These are phyloP conservation scores for Ceratosolen solmsi DNA, from an alignment of 1,140 invertebrate species.

Conservation along the genomic window DNA sequence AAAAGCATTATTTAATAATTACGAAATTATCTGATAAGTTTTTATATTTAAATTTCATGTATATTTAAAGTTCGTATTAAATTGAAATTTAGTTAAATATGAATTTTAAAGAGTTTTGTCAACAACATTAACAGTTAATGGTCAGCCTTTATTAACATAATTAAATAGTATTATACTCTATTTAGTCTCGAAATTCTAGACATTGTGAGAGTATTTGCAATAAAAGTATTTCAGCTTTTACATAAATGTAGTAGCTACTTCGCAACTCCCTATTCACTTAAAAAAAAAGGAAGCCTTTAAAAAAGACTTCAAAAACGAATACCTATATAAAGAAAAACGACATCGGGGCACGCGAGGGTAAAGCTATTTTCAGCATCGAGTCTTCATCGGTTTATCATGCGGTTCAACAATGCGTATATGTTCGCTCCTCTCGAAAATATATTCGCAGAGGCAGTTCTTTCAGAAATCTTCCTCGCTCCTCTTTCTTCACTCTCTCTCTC, in stretches of 20 bases:
- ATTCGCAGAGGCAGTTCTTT: conserved; percentile 8
- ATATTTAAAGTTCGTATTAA: no score
- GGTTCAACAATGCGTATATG: conserved; percentile 10
- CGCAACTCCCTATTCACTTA: conserved; percentile 16
- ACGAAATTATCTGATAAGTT: no score
- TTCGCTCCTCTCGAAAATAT: neutral
- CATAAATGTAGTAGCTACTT: conserved; percentile 36
- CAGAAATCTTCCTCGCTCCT: neutral
- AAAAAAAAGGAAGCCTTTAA: conserved; percentile 21
- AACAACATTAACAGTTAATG: neutral
- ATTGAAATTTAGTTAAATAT: no score
- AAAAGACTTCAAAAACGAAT: conserved; percentile 12
- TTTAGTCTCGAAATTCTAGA: neutral
- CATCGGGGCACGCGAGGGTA: conserved; percentile 17
- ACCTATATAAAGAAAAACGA: conserved; percentile 22
- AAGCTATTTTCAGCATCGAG: conserved; percentile 28
- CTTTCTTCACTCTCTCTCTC: neutral
- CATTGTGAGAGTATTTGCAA: neutral
- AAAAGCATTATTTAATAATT: no score
- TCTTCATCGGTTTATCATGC: conserved; percentile 30
- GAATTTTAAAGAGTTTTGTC: neutral
- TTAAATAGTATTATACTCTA: neutral
- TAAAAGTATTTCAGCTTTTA: conserved; percentile 14
- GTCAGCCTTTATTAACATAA: neutral
- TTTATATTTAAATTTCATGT: no score